phyloP scores from a whole-genome alignment of 2,888 invertebrate species.

The Epirrhoe alternata region DNA sequence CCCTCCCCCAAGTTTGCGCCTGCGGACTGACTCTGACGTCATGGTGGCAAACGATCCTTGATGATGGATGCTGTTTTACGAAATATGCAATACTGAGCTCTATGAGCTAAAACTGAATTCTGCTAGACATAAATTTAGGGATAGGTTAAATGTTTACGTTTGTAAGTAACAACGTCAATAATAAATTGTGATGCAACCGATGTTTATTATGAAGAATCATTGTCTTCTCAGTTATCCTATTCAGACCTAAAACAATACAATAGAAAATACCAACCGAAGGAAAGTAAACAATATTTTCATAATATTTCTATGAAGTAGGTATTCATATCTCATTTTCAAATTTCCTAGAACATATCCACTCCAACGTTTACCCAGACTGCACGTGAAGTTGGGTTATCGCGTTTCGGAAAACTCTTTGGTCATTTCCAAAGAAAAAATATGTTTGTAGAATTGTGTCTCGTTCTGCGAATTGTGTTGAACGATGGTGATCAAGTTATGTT shows the following conservation, averaged over 20 bases:
- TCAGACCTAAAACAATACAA: constrained; percentile 5
- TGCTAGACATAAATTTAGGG: too few relatives aligned
- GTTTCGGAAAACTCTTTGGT: background rate
- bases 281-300: background rate
- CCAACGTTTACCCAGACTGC: constrained; percentile 3
- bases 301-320: background rate
- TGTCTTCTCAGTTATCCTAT: background rate
- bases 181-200: constrained; percentile 5
- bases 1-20: constrained; percentile 18
- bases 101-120: too few relatives aligned
- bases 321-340: too few relatives aligned
- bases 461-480: constrained; percentile 56
- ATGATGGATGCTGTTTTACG: constrained; percentile 9
- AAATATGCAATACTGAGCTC: too few relatives aligned
- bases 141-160: too few relatives aligned
- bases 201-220: background rate
- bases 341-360: background rate
- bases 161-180: background rate
- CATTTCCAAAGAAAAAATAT: constrained; percentile 33
- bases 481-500: constrained; percentile 47
- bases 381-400: background rate
- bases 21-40: constrained; percentile 14
- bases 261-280: background rate
- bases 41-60: constrained; percentile 11
- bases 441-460: constrained; percentile 51